Evolutionary conservation across 2,113 vertebrate genomes (phyloP), one percentile per base, ranked within the genome.

Genomic region (Genyomyrus donnyi): DNA sequence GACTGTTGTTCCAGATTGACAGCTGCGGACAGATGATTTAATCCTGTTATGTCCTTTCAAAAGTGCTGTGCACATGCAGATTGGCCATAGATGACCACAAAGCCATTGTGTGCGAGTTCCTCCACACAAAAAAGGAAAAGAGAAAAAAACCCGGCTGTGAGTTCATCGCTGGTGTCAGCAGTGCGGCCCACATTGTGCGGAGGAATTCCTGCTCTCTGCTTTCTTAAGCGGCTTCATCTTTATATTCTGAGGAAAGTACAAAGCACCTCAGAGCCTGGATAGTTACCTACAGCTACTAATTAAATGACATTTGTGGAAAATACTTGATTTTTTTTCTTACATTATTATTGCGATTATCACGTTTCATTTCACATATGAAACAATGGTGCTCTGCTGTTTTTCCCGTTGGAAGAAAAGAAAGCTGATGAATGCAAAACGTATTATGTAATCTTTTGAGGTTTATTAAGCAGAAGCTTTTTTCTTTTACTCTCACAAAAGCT

Each of bases 11-110:
- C 52, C 42, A 62, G 89, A 84, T 85, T 89, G 89, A 85, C 89
- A 89, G 89, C 80, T 89, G 89, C 42, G 45, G 83, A 85, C 39
- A 85, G 83, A 85, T 85, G 83, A 85, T 46, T 85, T 89, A 89
- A 89, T 89, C 89, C 89, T 89, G 89, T 89, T 89, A 89, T 52
- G 89, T 80, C 89, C 53, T 85, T 89, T 89, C 50, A 89, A 89
- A 89, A 89, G 52, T 48, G 80, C 89, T 62, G 89, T 27, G 89
- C 52, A 84, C 24, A 77, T 50, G 46, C 89, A 85, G 89, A 89
- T 89, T 58, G 89, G 77, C 80, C 46, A 85, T 89, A 89, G 89
- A 77, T 80, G 42, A 56, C 77, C 80, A 31, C 89, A 85, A 85
- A 89, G 83, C 89, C 53, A 84, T 89, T 89, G 89, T 89, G 52